Percentiles rank a stretch among this genome's conserved stretches.
These are phyloP conservation scores for Anseranas semipalmata DNA, from an alignment of 2,113 vertebrate genomes.

Conservation along the genomic window DNA sequence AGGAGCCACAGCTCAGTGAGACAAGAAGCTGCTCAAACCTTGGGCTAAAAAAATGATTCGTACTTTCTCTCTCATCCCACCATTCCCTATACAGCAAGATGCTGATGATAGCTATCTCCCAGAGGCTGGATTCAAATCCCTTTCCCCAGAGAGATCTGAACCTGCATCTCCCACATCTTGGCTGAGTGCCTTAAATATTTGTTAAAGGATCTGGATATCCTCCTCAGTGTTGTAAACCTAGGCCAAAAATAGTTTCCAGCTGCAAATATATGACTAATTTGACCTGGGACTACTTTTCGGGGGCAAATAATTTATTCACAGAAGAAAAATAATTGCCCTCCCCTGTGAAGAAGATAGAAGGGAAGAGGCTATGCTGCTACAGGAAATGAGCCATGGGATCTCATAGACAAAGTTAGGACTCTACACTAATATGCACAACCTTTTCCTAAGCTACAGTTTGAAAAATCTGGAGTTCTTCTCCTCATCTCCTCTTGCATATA, in stretches of 20 bases:
- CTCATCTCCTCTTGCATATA: background rate
- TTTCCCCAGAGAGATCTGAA: background rate
- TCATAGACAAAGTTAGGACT: background rate
- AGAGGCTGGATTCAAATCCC: background rate
- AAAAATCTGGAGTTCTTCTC: background rate
- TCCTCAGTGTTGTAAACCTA: conserved; percentile 15
- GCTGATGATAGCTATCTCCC: background rate
- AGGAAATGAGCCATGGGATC: conserved; percentile 19
- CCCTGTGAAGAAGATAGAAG: background rate
- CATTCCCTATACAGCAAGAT: background rate
- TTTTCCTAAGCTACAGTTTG: background rate
- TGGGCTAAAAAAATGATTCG: background rate
- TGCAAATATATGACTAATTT: conserved; percentile 21
- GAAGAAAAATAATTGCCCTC: conserved; percentile 16
- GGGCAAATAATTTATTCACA: conserved; percentile 5
- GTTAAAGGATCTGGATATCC: conserved; percentile 28
- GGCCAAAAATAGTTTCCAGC: conserved; percentile 54
- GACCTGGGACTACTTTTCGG: background rate
- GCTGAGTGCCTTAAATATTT: conserved; percentile 45
- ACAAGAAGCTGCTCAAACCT: background rate
- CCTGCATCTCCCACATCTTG: conserved; percentile 46
- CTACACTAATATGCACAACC: background rate
- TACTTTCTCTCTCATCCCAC: background rate
- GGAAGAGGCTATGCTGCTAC: background rate
- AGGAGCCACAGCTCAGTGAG: background rate